Conservation (phyloP, 2,797 vertebrate genomes). For the Clarias platycephalus region DNA sequence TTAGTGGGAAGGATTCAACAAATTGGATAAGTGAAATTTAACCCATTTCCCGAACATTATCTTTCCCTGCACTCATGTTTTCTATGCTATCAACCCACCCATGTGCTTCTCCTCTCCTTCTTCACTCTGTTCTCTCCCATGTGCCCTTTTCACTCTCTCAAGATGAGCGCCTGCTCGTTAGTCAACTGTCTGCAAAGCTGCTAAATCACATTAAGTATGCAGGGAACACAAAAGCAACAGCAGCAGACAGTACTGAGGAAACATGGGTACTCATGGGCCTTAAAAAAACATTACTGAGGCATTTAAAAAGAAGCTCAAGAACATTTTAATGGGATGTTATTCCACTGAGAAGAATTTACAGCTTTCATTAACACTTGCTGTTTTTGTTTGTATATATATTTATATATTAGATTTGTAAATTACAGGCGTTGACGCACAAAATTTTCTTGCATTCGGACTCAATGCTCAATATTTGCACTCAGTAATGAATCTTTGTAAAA, state of each 20-base stretch:
- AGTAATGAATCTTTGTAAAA: background rate
- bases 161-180: slow-evolving; percentile 55
- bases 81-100: slow-evolving; percentile 22
- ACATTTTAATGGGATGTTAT: slow-evolving; percentile 20
- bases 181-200: slow-evolving; percentile 56
- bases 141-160: slow-evolving; percentile 53
- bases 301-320: slow-evolving; percentile 34
- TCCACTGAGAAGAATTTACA: slow-evolving; percentile 15
- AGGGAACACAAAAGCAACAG: slow-evolving; percentile 57
- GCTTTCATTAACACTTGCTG: slow-evolving; percentile 2
- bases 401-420: background rate
- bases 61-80: background rate
- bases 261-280: slow-evolving; percentile 44
- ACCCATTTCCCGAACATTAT: slow-evolving; percentile 31
- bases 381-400: background rate
- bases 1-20: slow-evolving; percentile 14
- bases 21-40: slow-evolving; percentile 38
- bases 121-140: slow-evolving; percentile 16
- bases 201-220: slow-evolving; percentile 61
- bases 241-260: slow-evolving; percentile 50
- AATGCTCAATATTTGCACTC: background rate
- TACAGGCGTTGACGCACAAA: background rate
- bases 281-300: slow-evolving; percentile 26
- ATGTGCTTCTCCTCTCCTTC: slow-evolving; percentile 31
- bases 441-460: background rate